phyloP scores from a whole-genome alignment of 1,140 invertebrate genomes.

The Drosophila obscura region DNA sequence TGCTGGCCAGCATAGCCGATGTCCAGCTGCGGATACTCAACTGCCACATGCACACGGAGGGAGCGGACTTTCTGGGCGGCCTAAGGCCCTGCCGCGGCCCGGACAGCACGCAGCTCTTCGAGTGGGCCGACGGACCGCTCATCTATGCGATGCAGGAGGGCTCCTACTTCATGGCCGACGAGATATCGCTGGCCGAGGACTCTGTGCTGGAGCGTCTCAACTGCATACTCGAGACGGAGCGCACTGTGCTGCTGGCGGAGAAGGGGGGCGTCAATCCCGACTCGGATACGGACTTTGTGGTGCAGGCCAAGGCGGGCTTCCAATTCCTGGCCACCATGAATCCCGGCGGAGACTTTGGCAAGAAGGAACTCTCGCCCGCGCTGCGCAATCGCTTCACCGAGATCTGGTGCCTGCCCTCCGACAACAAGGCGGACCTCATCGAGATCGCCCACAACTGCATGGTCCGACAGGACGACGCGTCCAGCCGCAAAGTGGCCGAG shows the following conservation, averaged over 20 bases:
- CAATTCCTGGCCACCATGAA: slow-evolving; percentile 99
- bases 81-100: slow-evolving; percentile 93
- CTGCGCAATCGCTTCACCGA: slow-evolving; percentile 99
- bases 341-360: slow-evolving; percentile 99
- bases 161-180: slow-evolving; percentile 96
- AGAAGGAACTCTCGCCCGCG: slow-evolving; percentile 99
- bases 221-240: slow-evolving; percentile 97
- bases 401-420: slow-evolving; percentile 94
- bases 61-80: slow-evolving; percentile 98
- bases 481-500: slow-evolving; percentile 60
- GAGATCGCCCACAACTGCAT: slow-evolving; percentile 82
- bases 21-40: slow-evolving; percentile 92
- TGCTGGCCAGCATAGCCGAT: slow-evolving; percentile 89
- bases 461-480: slow-evolving; percentile 3
- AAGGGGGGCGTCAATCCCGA: slow-evolving; percentile 87
- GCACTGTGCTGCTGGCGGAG: slow-evolving; percentile 95
- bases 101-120: slow-evolving; percentile 89
- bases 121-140: slow-evolving; percentile 99
- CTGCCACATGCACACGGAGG: slow-evolving; percentile 99
- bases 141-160: slow-evolving; percentile 95
- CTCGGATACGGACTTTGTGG: slow-evolving; percentile 86
- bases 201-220: slow-evolving; percentile 99
- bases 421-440: slow-evolving; percentile 88
- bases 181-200: slow-evolving; percentile 99
- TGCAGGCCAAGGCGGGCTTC: slow-evolving; percentile 91